Evolutionary conservation across 2,113 vertebrate species (phyloP), one percentile per base, ranked within the genome.

Genomic region (Peromyscus californicus): DNA sequence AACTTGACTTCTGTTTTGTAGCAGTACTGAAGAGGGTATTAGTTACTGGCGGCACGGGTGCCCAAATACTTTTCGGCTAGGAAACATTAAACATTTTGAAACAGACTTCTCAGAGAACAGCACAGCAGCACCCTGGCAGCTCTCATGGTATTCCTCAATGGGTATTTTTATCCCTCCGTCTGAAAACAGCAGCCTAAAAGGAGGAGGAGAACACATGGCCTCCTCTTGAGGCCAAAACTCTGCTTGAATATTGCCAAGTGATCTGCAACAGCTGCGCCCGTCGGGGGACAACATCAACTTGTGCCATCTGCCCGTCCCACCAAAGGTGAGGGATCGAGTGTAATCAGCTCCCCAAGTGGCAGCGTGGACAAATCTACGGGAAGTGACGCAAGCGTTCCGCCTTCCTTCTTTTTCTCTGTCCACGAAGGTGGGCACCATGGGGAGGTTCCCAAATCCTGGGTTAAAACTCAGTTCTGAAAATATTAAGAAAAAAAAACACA

Each of bases 161-260:
- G 51, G 33, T 97, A 57, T 78, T 76, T 96, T 90, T 96, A 93
- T 69, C 45, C 90, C 31, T 84, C 21, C 65, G 9, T 97, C 94
- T 96, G 95, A 96, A 98, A 98, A 96, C 95, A 95, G 94, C 86
- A 93, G 95, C 93, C 79, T 2, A 95, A 90, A 91, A 63, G 26
- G 95, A 90, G 91, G 88, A 91, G 61, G 89, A 84, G 91, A 87
- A 90, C 94, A 95, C 89, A 89, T 79, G 87, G 93, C 42, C 89
- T 87, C 84, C 91, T 95, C 54, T 1, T 57, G 54, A 74, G 95
- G 91, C 82, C 95, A 97, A 89, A 95, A 93, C 42, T 54, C 89
- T 63, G n/a, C 91, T 94, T 93, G 48, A 22, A 86, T 89, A 69
- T 69, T 67, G 96, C 94, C 83, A 88, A 83, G 88, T 78, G 90